Evolutionary conservation across 1,140 invertebrate genomes (phyloP).

Genomic region (Popillia japonica): DNA sequence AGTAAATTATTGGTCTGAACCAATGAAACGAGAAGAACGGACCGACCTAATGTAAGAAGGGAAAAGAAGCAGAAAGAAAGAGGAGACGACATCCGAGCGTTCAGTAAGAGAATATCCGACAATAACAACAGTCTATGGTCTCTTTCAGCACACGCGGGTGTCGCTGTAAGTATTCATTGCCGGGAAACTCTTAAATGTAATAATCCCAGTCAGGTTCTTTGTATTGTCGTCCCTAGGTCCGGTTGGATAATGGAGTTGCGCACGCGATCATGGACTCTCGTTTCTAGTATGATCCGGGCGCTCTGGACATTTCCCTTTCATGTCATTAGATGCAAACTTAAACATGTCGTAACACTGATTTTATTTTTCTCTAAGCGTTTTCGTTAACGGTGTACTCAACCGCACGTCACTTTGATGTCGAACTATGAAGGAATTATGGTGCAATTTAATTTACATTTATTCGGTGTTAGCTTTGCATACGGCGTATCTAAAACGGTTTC

Average conservation of each 20-base stretch:
- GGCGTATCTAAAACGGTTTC: not conserved
- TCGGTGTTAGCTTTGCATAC: not conserved
- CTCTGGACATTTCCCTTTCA: slow-evolving; percentile 16
- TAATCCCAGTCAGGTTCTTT: slow-evolving; percentile 46
- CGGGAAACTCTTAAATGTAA: slow-evolving; percentile 44
- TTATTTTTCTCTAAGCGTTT: not conserved
- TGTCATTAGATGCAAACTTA: slow-evolving; percentile 8
- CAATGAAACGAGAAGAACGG: slow-evolving; percentile 17
- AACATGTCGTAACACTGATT: not conserved
- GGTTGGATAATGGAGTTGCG: slow-evolving; percentile 39
- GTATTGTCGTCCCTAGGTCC: slow-evolving; percentile 37
- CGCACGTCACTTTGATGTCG: slow-evolving; percentile 4
- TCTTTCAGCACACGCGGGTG: not conserved
- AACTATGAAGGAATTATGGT: not conserved
- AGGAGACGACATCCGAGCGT: slow-evolving; percentile 1
- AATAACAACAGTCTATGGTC: not conserved
- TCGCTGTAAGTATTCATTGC: slow-evolving; percentile 14
- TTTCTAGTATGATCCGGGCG: not conserved
- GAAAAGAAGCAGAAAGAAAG: not conserved
- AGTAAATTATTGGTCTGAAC: slow-evolving; percentile 7
- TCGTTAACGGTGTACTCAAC: not conserved
- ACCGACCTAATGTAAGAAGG: not conserved
- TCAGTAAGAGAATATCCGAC: not conserved
- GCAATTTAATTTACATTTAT: slow-evolving; percentile 2
- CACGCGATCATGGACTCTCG: slow-evolving; percentile 36